These are phyloP conservation scores for Acanthisitta chloris DNA, from an alignment of 2,113 vertebrate genomes.

Conservation along the genomic window DNA sequence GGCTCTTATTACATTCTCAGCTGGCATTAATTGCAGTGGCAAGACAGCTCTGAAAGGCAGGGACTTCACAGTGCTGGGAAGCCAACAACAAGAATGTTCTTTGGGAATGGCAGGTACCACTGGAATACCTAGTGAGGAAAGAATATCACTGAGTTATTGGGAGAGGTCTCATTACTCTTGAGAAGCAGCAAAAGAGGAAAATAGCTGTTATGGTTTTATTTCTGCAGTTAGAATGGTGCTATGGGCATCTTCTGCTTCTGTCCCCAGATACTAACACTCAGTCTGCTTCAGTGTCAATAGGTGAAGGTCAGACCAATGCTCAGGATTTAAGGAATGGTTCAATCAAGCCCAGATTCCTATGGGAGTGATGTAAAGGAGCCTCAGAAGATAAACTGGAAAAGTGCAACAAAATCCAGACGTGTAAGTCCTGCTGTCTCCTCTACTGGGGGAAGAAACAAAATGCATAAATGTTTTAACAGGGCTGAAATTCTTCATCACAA, in stretches of 20 bases:
- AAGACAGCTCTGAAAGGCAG: neutral
- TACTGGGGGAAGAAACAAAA: no score
- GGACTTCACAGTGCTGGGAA: neutral
- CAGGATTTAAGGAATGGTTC: neutral
- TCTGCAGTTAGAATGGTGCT: neutral
- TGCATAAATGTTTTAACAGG: neutral
- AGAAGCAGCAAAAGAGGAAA: neutral
- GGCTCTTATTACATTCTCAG: neutral
- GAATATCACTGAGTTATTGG: neutral
- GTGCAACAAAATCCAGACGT: neutral
- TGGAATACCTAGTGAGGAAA: neutral
- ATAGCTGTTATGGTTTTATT: neutral
- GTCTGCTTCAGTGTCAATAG: neutral
- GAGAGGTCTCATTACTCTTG: neutral
- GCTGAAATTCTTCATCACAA: neutral
- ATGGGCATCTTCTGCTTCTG: neutral
- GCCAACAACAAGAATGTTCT: neutral
- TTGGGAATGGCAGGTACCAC: neutral
- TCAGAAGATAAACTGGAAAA: neutral
- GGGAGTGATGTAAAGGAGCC: neutral
- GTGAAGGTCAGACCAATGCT: neutral
- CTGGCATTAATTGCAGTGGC: neutral
- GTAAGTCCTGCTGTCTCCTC: neutral
- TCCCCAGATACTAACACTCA: neutral
- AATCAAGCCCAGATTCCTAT: neutral